phyloP scores from a whole-genome alignment of 2,888 invertebrate species.

The Tipula vernalis region DNA sequence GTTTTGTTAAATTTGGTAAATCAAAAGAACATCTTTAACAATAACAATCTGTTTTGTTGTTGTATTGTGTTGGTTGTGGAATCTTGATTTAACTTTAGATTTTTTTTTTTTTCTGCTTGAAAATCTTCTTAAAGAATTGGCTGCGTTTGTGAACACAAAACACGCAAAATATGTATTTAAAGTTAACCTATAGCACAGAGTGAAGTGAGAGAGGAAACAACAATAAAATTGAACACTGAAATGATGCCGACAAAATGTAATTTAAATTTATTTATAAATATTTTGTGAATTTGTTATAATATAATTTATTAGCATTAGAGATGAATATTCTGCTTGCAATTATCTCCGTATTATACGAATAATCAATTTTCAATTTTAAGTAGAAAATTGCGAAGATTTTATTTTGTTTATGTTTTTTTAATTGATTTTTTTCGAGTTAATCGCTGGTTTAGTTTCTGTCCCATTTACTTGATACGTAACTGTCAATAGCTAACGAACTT shows the following conservation, averaged over 20 bases:
- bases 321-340: not conserved
- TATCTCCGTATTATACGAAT: not conserved
- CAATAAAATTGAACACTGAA: not conserved
- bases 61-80: not conserved
- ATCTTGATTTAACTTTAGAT: not conserved
- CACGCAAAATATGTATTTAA: not conserved
- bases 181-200: not conserved
- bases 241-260: conserved; percentile 4
- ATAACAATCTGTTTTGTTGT: not conserved
- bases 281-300: conserved; percentile 4
- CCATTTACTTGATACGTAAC: no score
- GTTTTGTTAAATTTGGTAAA: not conserved
- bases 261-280: not conserved
- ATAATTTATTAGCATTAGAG: not conserved
- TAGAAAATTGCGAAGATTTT: not conserved
- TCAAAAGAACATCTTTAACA: not conserved
- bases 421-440: not conserved
- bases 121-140: not conserved
- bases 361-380: not conserved
- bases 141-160: not conserved
- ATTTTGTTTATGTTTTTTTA: not conserved
- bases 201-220: not conserved
- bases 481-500: no score
- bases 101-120: not conserved
- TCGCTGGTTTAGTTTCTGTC: no score